Base-by-base conservation (phyloP, 2,888 invertebrate species). In the Poecilus cupreus region DNA sequence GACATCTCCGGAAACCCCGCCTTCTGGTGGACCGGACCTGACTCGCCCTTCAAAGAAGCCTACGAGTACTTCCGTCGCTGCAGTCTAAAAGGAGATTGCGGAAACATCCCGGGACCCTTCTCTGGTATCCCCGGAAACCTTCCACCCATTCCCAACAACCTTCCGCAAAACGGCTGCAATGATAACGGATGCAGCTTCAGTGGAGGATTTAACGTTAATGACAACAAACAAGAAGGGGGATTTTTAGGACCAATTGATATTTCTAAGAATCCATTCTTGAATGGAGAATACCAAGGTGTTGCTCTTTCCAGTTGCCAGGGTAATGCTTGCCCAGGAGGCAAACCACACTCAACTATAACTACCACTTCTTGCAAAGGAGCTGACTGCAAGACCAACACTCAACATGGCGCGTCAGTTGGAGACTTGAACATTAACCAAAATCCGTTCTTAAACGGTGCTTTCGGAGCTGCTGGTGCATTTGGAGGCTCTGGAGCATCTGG, bases 1-100 rank as follows among this genome's bases (percentile, higher is more conserved):
- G 81, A 83, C 13, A 89, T 88, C 0, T 85, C 85, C 2, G 85
- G 88, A 11, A 88, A 86, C 1, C 86, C 86, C 11, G 87, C 90
- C 0, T 92, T 90, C 87, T 93, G 93, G 93, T 93, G 93, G 93
- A 91, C 92, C 90, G 90, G 90, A 82, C 88, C 91, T 24, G 88
- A 92, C 83, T 92, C 92, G 0, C 93, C 93, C 0, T 91, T 93
- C 86, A 92, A 91, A 84, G 89, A 88, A 72, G 88, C 89, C 0
- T 87, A 88, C 80, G 89, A 89, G 0, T 88, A 87, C 70, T 88
- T 86, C 84, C 87, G 87, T 82, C 88, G 88, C 83, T 89, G 89
- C 83, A 83, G 86, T 5, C 83, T 84, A 51, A 87, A 87, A 70
- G 87, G 87, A 82, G 85, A 86, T 54, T 86, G 86, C 83, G n/a